Percentiles rank a stretch among this genome's conserved stretches.
phyloP scores from a whole-genome alignment of 2,888 invertebrate genomes.

The Lampropteryx suffumata region DNA sequence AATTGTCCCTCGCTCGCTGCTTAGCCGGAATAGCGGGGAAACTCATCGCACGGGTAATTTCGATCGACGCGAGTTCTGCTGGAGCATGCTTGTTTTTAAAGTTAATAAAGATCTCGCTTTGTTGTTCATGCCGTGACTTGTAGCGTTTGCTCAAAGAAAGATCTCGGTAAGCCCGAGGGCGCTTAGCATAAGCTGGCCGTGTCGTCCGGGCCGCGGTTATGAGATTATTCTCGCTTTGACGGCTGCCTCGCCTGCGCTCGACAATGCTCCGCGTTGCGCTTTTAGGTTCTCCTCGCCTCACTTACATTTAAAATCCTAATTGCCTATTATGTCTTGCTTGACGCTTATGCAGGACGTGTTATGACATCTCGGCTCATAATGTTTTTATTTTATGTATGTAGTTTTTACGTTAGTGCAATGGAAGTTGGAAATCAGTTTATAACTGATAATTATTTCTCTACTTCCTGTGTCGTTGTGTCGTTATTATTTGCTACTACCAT shows the following conservation, averaged over 20 bases:
- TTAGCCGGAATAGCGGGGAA: conserved; percentile 52
- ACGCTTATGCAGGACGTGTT: conserved; percentile 43
- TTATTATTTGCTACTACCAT: too few relatives aligned
- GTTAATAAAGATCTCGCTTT: conserved; percentile 50
- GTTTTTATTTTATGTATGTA: conserved; percentile 3
- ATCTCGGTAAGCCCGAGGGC: conserved; percentile 66
- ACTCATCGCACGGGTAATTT: conserved; percentile 58
- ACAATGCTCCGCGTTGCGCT: conserved; percentile 59
- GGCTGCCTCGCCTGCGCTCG: conserved; percentile 55
- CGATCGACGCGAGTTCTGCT: conserved; percentile 57
- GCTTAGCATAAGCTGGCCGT: conserved; percentile 65
- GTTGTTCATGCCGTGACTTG: conserved; percentile 41
- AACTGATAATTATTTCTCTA: conserved; percentile 7
- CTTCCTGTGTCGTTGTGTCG: conserved; percentile 12
- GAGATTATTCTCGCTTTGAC: conserved; percentile 78
- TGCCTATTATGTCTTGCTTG: conserved; percentile 57
- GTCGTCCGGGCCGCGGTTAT: conserved; percentile 71
- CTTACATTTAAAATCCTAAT: conserved; percentile 67
- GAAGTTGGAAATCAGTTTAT: conserved; percentile 4
- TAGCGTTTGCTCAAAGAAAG: conserved; percentile 65
- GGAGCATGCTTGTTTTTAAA: conserved; percentile 46
- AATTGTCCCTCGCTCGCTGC: conserved; percentile 57
- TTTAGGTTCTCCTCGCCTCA: conserved; percentile 54
- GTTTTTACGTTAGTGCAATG: conserved; percentile 1
- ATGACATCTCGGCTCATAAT: conserved; percentile 23